Evolutionary conservation across 2,797 vertebrate species (phyloP), one percentile per base, ranked within the genome.

Genomic region (Propithecus perrieri): DNA sequence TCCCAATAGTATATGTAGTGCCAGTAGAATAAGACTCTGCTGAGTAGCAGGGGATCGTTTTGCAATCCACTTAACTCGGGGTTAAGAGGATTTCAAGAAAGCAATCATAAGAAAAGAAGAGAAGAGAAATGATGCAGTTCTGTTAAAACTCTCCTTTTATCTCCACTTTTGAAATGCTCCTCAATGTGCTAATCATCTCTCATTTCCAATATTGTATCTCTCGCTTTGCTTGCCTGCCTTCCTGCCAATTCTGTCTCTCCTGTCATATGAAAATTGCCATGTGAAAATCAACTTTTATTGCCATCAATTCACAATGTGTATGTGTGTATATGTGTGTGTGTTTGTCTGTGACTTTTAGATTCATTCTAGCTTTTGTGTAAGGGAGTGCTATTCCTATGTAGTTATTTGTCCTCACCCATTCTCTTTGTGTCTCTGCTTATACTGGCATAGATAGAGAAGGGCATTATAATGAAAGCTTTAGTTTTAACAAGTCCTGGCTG

Each of bases 41-140:
- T 61, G 86, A 53, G 15, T 38, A 93, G 71, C 18, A 38, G 55
- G 76, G 22, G 0, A 41, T 69, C 18, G 4, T 43, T 89, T 28
- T 72, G 43, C 28, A 78, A 83, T 57, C 61, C 26, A 75, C 79
- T 96, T 78, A 74, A n/a, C 46, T 65, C 61, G 28, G 48, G 33
- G 30, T 80, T 96, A 67, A 91, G 89, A 89, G 61, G 55, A 41
- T 86, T 80, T 86, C 46, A 57, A 46, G 74, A 84, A 92, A 86
- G 43, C 38, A 87, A 72, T 95, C 67, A 74, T 17, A 35, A 59
- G 55, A 43, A 50, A 69, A 71, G 71, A 61, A 71, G 30, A 83
- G 18, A 65, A n/a, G 22, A 14, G 50, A 72, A 33, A 7, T 1
- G 6, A 50, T 22, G 28, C 33, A 22, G 18, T 20, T 79, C 38